phyloP scores from a whole-genome alignment of 2,113 vertebrate species.

The Daboia siamensis region DNA sequence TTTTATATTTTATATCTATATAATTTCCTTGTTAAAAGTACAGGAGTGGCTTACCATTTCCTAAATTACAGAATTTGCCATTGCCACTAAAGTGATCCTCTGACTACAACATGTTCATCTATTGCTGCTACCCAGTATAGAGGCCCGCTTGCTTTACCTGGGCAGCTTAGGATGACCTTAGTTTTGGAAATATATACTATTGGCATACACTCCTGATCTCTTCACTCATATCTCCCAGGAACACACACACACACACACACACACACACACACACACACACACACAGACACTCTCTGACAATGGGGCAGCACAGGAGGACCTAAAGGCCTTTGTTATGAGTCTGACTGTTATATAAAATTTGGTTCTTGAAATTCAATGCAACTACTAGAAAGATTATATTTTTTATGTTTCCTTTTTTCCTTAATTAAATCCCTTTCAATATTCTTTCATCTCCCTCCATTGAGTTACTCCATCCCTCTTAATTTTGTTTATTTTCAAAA shows the following conservation, averaged over 20 bases:
- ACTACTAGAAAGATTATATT: not conserved
- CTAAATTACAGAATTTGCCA: not conserved
- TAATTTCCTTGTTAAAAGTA: not conserved
- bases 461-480: not conserved
- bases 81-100: not conserved
- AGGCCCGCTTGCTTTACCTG: not conserved
- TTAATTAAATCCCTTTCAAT: not conserved
- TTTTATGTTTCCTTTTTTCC: not conserved
- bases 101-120: not conserved
- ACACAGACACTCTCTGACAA: not conserved
- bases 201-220: not conserved
- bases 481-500: not conserved
- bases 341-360: not conserved
- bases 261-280: too few relatives aligned
- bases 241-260: not conserved
- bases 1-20: not conserved
- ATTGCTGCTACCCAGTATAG: not conserved
- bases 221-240: too few relatives aligned
- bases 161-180: not conserved
- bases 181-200: not conserved
- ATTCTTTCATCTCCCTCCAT: not conserved
- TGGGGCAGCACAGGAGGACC: not conserved
- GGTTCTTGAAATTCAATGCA: not conserved
- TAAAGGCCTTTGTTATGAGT: not conserved
- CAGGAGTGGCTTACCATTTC: not conserved